Evolutionary conservation across 2,888 invertebrate genomes (phyloP).

Genomic region (Nasonovia ribisnigri): DNA sequence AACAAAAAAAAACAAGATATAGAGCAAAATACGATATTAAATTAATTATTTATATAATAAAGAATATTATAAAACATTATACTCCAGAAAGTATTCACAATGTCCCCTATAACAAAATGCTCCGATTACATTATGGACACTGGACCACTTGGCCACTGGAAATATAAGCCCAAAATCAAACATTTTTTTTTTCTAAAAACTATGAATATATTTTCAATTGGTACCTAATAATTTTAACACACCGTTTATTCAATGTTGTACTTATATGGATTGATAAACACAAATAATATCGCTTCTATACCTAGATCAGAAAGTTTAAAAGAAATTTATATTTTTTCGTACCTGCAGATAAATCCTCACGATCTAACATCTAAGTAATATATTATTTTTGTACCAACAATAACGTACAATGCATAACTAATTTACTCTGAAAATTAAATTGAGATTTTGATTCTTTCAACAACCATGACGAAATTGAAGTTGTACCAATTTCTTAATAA

Average conservation of each 20-base stretch:
- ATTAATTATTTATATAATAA: background rate
- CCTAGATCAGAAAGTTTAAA: background rate
- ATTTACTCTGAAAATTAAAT: background rate
- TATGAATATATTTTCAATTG: background rate
- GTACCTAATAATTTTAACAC: background rate
- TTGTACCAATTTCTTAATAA: background rate
- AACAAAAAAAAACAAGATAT: background rate
- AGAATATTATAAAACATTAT: background rate
- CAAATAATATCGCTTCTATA: background rate
- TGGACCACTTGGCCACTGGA: background rate
- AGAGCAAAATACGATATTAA: background rate
- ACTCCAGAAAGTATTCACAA: background rate
- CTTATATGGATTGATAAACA: background rate
- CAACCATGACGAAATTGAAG: background rate
- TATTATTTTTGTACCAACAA: background rate
- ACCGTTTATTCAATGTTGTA: background rate
- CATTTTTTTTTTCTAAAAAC: background rate
- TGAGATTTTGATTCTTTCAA: background rate
- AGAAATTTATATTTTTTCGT: background rate
- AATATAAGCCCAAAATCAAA: background rate
- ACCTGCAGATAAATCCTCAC: background rate
- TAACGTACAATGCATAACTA: background rate
- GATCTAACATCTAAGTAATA: background rate
- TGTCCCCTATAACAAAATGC: background rate
- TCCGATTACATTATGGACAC: background rate